Evolutionary conservation across 2,113 vertebrate species (phyloP).

Genomic region (Notothenia rossii): DNA sequence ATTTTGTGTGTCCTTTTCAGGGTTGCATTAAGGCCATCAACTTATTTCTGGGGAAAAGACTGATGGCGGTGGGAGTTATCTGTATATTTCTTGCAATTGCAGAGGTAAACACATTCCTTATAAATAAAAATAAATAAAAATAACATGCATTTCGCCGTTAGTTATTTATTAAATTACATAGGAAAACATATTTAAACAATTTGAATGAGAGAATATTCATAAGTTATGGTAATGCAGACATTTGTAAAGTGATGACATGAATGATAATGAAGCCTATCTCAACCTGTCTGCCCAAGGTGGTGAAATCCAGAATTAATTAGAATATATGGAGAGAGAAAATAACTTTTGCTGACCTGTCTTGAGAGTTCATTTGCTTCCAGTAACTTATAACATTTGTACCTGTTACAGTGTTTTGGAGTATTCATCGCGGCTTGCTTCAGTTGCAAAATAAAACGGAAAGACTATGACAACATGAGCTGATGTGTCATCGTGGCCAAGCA

Average conservation of each 20-base stretch:
- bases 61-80: constrained; percentile 45
- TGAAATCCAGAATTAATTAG: constrained; percentile 48
- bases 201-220: background rate
- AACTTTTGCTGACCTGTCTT: constrained; percentile 6
- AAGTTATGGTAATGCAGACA: constrained; percentile 30
- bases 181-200: background rate
- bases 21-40: constrained; percentile 37
- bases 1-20: constrained; percentile 10
- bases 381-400: constrained; percentile 38
- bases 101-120: constrained; percentile 39
- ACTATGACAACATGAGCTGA: constrained; percentile 38
- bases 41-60: constrained; percentile 24
- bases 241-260: constrained; percentile 39
- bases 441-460: constrained; percentile 28
- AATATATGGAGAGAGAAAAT: constrained; percentile 19
- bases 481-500: background rate
- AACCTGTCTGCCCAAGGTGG: constrained; percentile 17
- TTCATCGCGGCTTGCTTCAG: constrained; percentile 20
- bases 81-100: constrained; percentile 52
- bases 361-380: constrained; percentile 43
- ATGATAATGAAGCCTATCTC: constrained; percentile 49
- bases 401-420: constrained; percentile 50
- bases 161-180: background rate
- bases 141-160: background rate
- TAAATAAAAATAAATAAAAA: background rate